phyloP scores from a whole-genome alignment of 2,888 invertebrate genomes.

The Drosophila paramelanica region DNA sequence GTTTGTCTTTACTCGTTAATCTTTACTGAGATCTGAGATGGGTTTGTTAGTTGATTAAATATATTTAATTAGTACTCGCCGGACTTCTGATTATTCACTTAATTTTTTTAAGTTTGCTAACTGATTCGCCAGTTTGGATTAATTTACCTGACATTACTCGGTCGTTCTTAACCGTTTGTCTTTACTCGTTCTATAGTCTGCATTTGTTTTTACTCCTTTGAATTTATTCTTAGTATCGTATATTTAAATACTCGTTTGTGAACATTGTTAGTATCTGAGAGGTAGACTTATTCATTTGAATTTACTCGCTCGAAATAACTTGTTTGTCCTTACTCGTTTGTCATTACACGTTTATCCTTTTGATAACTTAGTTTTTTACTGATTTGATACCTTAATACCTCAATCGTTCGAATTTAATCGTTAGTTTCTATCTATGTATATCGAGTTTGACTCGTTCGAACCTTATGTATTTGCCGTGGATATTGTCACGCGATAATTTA shows the following conservation, averaged over 20 bases:
- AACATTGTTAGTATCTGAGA: not conserved
- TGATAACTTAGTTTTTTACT: too few species aligned
- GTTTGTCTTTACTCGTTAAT: not conserved
- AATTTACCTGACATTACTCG: too few species aligned
- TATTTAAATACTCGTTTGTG: not conserved
- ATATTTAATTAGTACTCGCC: not conserved
- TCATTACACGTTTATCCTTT: too few species aligned
- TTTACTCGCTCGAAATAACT: constrained; percentile 1
- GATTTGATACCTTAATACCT: too few species aligned
- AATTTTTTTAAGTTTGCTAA: too few species aligned
- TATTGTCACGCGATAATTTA: constrained; percentile 13
- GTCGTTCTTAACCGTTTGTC: too few species aligned
- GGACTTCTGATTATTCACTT: too few species aligned
- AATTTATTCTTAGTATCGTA: not conserved
- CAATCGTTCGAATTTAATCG: not conserved
- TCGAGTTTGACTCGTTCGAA: not conserved
- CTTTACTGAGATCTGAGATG: not conserved
- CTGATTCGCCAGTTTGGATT: too few species aligned
- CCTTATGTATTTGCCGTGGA: not conserved
- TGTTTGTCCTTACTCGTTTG: too few species aligned
- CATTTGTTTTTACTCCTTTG: not conserved
- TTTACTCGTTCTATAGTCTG: not conserved
- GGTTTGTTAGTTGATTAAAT: not conserved
- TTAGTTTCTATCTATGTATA: too few species aligned
- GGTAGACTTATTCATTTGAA: not conserved